Conservation (phyloP, 2,113 vertebrate species). For the Amazona guildingii region DNA sequence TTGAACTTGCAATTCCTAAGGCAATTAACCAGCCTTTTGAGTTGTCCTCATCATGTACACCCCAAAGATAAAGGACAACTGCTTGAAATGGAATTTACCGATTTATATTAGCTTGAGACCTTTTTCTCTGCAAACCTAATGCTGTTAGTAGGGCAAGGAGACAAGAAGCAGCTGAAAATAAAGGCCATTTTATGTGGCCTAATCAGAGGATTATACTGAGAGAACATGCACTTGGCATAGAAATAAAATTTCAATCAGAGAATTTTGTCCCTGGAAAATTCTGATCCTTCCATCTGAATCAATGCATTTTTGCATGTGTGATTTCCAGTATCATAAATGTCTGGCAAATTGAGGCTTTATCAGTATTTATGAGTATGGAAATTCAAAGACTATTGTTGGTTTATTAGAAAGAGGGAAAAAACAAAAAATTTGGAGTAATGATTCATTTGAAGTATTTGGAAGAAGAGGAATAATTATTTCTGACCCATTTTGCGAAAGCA, state of each 20-base stretch:
- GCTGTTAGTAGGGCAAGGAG: not conserved
- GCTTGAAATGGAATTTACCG: not conserved
- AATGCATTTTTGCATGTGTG: not conserved
- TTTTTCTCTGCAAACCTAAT: not conserved
- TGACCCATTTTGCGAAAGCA: not conserved
- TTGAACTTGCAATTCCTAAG: not conserved
- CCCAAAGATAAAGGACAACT: not conserved
- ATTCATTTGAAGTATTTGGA: not conserved
- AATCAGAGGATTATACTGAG: not conserved
- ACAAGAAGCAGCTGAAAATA: not conserved
- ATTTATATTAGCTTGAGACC: not conserved
- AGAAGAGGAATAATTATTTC: not conserved
- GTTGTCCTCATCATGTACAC: not conserved
- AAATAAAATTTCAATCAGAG: not conserved
- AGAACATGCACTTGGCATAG: not conserved
- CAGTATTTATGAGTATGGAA: not conserved
- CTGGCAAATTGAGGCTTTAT: not conserved
- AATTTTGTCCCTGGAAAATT: not conserved
- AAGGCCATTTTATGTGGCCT: not conserved
- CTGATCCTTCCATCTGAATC: not conserved
- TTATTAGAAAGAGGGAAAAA: not conserved
- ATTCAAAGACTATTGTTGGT: not conserved
- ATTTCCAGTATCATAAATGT: not conserved
- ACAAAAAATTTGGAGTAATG: not conserved
- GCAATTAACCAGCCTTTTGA: not conserved